Evolutionary conservation across 2,113 vertebrate genomes (phyloP), one percentile per base, ranked within the genome.

Genomic region (Ctenodactylus gundi): DNA sequence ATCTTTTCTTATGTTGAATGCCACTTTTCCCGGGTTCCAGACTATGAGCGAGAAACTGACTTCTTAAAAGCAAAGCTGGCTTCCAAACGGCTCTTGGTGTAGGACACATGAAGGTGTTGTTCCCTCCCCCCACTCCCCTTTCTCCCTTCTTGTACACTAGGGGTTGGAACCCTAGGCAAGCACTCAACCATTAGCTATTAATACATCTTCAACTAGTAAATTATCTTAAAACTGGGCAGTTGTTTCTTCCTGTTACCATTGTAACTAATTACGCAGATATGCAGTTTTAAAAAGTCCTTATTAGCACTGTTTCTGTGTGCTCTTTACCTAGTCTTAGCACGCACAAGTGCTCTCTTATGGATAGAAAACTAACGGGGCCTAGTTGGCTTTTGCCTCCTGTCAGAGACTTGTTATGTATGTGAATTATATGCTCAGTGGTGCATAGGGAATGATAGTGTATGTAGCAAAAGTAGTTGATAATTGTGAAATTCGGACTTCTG

Each of bases 251-350:
- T 72, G 2, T 91, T 83, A 75, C 39, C 36, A 83, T 23, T 1
- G 27, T 44, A 65, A n/a, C 41, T 85, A 49, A 88, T 70, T 85
- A 68, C 11, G 23, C 15, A 92, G 39, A 53, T 13, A 58, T 68
- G 51, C 3, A 21, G 27, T 53, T 93, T 87, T 89, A 65, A 95
- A 84, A 94, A 86, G 10, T 70, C 20, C 60, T 84, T 65, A 81
- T 36, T 44, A 53, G 39, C 9, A 3, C 12, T 75, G 21, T 53
- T 91, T 73, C 76, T 77, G 11, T 73, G 49, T 93, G 27, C 13
- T 91, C 17, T 80, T 88, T 87, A 46, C 41, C 36, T 55, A 46
- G 27, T 39, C 51, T 4, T 64, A 21, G 36, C 14, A 31, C 29
- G 76, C n/a, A 94, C 29, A 78, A 18, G 75, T 73, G 9, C 6